These are phyloP conservation scores for Melanerpes aurifrons DNA, from an alignment of 2,113 vertebrate genomes.

Conservation along the genomic window DNA sequence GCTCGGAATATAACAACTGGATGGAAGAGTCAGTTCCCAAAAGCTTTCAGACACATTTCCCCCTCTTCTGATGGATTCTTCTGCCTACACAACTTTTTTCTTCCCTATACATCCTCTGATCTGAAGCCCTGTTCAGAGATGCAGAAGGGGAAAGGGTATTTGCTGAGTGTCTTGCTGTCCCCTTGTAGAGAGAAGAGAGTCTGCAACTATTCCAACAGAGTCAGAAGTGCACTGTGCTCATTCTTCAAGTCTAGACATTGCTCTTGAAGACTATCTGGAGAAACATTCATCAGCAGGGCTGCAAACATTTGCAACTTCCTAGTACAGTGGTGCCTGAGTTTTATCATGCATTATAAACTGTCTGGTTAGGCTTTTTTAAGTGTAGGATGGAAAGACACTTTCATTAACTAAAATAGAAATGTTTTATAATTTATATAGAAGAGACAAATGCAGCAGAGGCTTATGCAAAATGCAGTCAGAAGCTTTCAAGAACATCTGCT, in stretches of 20 bases:
- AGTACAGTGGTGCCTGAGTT: background rate
- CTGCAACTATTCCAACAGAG: background rate
- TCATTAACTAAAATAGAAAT: background rate
- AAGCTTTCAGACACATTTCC: slow-evolving; percentile 1
- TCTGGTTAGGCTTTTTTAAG: background rate
- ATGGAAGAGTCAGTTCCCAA: background rate
- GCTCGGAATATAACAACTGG: background rate
- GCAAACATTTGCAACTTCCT: background rate
- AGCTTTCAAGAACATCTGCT: background rate
- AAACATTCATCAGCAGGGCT: slow-evolving; percentile 23
- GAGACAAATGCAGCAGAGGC: accelerated
- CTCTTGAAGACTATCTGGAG: slow-evolving; percentile 33
- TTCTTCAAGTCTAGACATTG: slow-evolving; percentile 10
- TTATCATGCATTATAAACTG: background rate
- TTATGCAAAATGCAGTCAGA: background rate
- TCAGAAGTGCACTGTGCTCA: slow-evolving; percentile 21
- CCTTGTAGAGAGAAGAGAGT: background rate
- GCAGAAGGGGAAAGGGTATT: background rate
- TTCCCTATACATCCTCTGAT: background rate
- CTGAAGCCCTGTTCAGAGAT: background rate
- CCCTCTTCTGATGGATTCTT: background rate
- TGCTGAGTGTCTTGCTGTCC: background rate
- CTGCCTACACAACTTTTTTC: background rate
- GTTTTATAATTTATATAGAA: background rate
- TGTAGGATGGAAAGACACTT: background rate